phyloP scores from a whole-genome alignment of 2,888 invertebrate species.

The Spisula subtruncata region DNA sequence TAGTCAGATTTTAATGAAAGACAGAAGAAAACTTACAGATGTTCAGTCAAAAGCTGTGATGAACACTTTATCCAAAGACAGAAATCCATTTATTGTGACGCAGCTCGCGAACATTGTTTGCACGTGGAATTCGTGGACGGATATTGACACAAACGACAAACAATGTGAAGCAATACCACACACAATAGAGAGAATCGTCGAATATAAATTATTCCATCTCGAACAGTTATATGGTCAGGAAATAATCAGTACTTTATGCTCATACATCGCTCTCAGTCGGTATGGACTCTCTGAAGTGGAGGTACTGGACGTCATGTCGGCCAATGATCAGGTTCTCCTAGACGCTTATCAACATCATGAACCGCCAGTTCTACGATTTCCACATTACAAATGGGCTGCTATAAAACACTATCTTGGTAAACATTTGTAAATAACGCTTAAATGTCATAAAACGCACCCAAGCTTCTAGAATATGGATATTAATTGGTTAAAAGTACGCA shows the following conservation, averaged over 20 bases:
- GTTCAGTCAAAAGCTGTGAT: slow-evolving; percentile 62
- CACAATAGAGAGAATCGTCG: slow-evolving; percentile 46
- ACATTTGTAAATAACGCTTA: too few species aligned
- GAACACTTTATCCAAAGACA: slow-evolving; percentile 49
- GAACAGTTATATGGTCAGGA: slow-evolving; percentile 73
- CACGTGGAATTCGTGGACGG: slow-evolving; percentile 57
- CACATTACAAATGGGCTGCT: slow-evolving; percentile 62
- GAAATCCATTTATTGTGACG: slow-evolving; percentile 58
- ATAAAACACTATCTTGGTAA: slow-evolving; percentile 67
- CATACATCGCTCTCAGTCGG: slow-evolving; percentile 74
- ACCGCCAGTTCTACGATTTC: slow-evolving; percentile 68
- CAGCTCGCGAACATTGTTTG: slow-evolving; percentile 46
- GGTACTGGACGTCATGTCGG: slow-evolving; percentile 80
- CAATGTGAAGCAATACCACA: slow-evolving; percentile 8
- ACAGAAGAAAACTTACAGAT: slow-evolving; percentile 60
- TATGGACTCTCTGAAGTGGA: slow-evolving; percentile 82
- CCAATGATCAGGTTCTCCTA: slow-evolving; percentile 77
- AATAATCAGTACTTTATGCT: slow-evolving; percentile 71
- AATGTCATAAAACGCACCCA: too few species aligned
- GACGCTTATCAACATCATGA: slow-evolving; percentile 64
- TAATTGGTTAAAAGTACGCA: too few species aligned
- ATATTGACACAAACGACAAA: background rate
- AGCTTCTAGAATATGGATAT: too few species aligned
- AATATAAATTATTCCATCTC: slow-evolving; percentile 49
- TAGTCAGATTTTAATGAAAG: slow-evolving; percentile 52